Percentiles rank a stretch among this genome's conserved stretches.
Evolutionary conservation across 1,140 invertebrate genomes (phyloP).

Genomic region (Stratiolaelaps scimitus): DNA sequence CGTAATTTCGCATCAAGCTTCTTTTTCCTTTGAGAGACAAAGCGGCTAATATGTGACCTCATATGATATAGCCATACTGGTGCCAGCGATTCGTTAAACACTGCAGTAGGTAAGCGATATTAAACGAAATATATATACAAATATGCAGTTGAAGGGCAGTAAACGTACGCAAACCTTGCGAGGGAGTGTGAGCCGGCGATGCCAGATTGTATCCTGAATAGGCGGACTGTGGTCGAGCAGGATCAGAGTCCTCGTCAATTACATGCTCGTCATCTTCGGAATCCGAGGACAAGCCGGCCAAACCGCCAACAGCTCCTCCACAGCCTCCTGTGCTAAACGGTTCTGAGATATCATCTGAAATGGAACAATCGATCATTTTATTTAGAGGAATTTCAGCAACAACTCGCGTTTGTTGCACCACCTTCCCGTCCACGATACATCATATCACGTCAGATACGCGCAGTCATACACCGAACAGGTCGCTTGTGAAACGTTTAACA

Average conservation of each 20-base stretch:
- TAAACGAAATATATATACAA: too few species aligned
- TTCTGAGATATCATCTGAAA: constrained; percentile 22
- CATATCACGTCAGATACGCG: too few species aligned
- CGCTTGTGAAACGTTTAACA: too few species aligned
- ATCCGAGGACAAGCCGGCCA: constrained; percentile 13
- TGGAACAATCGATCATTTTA: not conserved
- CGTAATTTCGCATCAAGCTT: too few species aligned
- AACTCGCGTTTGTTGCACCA: too few species aligned
- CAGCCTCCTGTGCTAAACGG: constrained; percentile 19
- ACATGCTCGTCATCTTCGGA: constrained; percentile 22
- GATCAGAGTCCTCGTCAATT: constrained; percentile 26
- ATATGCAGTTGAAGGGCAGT: too few species aligned
- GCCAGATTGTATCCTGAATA: constrained; percentile 28
- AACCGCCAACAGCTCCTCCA: not conserved
- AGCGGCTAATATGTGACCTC: too few species aligned
- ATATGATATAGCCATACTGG: too few species aligned
- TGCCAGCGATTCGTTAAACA: not conserved
- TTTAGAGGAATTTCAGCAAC: too few species aligned
- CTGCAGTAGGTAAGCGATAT: not conserved
- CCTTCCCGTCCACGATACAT: too few species aligned
- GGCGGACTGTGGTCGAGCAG: constrained; percentile 10
- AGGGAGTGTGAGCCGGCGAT: constrained; percentile 20
- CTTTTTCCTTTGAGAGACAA: too few species aligned
- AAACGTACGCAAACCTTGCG: not conserved
- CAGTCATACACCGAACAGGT: too few species aligned